Evolutionary conservation across 1,140 invertebrate species (phyloP), one percentile per base, ranked within the genome.

Genomic region (Philotrypesis tridentata): DNA sequence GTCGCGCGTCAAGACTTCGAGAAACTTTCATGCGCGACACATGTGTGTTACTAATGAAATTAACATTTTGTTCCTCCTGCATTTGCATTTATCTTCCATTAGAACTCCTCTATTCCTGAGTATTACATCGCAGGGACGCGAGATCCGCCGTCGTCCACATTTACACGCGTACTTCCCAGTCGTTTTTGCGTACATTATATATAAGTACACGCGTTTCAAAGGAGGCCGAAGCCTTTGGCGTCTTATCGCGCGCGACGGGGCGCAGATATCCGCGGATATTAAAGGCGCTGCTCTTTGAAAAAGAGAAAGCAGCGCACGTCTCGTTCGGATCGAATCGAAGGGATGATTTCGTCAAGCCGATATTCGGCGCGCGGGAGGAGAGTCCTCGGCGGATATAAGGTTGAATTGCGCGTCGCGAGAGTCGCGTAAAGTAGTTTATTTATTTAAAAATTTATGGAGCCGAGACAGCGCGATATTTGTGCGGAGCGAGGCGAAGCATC

Each of bases 21-120:
- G 48, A 55, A 55, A 55, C 17, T 55, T 17, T 9, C 11, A 9
- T 8, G 14, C 21, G 2, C 5, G 29, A 31, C 75, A 77, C 75
- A 61, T 43, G 75, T 40, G 37, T 43, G 60, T 27, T 61, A 61
- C 67, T 77, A 77, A 77, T 31, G 75, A 77, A 65, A 77, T 77
- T 77, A 77, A 77, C 75, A 77, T 77, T 77, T 31, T 9, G 61
- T 55, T n/a, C 29, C 11, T 43, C n/a, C 2, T 27, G 21, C 75
- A 77, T 77, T 77, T 67, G 61, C 75, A 77, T 77, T 67, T 77
- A 60, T 67, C 33, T n/a, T 17, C 61, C 75, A 67, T 77, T 77
- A 77, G 75, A 12, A 60, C 14, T 6, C 1, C 67, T n/a, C 67
- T 33, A 29, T 29, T 31, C 67, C 9, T 17, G 48, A 55, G 21